These are phyloP conservation scores for Bathynomus jamesi DNA, from an alignment of 1,140 invertebrate species.

Conservation along the genomic window DNA sequence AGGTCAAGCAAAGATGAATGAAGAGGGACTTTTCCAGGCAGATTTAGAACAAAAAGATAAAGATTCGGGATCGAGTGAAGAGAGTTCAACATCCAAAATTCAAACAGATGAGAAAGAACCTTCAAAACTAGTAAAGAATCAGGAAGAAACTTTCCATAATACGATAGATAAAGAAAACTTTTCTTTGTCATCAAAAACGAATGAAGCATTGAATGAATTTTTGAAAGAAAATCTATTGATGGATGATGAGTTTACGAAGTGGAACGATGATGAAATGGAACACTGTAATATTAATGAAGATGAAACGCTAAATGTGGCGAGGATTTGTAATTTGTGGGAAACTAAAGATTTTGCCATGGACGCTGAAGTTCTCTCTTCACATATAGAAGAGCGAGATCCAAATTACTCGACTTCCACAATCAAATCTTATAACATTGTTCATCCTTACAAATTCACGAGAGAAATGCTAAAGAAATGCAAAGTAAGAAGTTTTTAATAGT, in stretches of 20 bases:
- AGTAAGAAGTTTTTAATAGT: too few relatives aligned
- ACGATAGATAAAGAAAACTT: neutral
- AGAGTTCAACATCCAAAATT: too few relatives aligned
- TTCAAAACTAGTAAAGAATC: too few relatives aligned
- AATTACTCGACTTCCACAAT: neutral
- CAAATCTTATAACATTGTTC: neutral
- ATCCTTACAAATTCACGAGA: neutral
- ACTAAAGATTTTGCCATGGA: neutral
- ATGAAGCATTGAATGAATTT: neutral
- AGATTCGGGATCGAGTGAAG: too few relatives aligned
- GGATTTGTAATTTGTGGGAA: neutral
- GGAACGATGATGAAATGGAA: too few relatives aligned
- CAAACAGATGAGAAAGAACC: too few relatives aligned
- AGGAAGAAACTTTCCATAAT: too few relatives aligned
- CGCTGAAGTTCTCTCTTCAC: neutral
- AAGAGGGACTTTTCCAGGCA: too few relatives aligned
- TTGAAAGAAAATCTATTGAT: neutral
- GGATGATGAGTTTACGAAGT: neutral
- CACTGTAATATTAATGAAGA: too few relatives aligned
- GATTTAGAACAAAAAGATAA: too few relatives aligned
- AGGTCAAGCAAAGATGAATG: neutral
- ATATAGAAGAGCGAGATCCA: neutral
- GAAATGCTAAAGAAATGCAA: neutral
- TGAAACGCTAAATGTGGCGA: neutral
- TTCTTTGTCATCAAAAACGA: neutral